Conservation (phyloP, 2,888 invertebrate species). For the Drosophila acutilabella region DNA sequence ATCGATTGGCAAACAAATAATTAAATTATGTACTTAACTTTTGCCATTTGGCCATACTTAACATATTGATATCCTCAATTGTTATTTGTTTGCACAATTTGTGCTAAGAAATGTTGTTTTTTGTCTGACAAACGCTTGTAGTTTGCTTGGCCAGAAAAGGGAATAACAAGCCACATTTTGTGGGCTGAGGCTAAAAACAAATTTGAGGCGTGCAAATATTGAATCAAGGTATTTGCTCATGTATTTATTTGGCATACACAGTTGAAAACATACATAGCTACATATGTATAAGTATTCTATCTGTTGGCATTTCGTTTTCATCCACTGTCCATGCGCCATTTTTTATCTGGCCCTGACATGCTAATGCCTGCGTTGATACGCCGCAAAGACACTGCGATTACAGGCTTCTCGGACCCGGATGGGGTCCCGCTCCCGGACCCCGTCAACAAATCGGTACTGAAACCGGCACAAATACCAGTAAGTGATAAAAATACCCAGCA, state of each 20-base stretch:
- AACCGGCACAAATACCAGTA: conserved; percentile 15
- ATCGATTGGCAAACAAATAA: background rate
- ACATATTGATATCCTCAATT: background rate
- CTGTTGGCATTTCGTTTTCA: conserved; percentile 9
- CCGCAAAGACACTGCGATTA: conserved; percentile 46
- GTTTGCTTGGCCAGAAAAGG: background rate
- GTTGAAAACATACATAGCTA: conserved; percentile 17
- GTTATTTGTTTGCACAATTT: conserved; percentile 24
- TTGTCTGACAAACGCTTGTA: background rate
- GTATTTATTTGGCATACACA: conserved; percentile 43
- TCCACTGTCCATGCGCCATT: conserved; percentile 54
- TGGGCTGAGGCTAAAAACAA: conserved; percentile 22
- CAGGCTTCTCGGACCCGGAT: conserved; percentile 32
- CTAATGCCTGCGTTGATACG: conserved; percentile 60
- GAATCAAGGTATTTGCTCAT: conserved; percentile 35
- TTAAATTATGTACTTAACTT: background rate
- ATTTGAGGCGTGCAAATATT: conserved; percentile 62
- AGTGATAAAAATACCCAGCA: conserved; percentile 28
- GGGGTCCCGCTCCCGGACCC: background rate
- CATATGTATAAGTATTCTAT: conserved; percentile 10
- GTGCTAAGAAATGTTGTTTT: background rate
- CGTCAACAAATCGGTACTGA: conserved; percentile 1
- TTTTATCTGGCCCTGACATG: conserved; percentile 65
- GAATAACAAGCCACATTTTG: conserved; percentile 8
- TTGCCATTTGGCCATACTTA: background rate